Conservation (phyloP, 2,113 vertebrate genomes). For the Brachypodius melanocephalos region DNA sequence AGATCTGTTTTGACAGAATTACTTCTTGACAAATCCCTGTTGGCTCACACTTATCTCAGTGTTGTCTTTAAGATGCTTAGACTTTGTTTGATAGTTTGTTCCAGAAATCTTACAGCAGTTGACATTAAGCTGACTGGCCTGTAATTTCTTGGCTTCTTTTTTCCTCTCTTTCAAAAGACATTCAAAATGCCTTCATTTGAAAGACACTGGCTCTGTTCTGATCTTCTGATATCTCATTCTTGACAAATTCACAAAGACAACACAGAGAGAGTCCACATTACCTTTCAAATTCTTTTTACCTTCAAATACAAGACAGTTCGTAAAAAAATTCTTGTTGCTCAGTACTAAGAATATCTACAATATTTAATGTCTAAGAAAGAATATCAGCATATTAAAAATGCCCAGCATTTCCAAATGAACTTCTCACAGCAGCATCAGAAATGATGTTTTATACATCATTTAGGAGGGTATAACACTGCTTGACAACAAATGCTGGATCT, state of each 20-base stretch:
- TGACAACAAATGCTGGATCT: not conserved
- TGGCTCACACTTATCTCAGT: not conserved
- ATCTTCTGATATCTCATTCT: not conserved
- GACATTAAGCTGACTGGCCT: constrained; percentile 39
- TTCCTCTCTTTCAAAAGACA: not conserved
- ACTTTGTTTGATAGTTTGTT: constrained; percentile 22
- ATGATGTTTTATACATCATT: not conserved
- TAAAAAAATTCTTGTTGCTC: not conserved
- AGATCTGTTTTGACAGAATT: not conserved
- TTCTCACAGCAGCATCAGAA: not conserved
- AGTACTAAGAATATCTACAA: not conserved
- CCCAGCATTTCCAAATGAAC: not conserved
- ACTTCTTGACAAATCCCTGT: not conserved
- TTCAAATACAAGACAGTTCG: not conserved
- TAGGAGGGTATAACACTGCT: not conserved
- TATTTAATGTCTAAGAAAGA: not conserved
- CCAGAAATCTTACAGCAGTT: not conserved
- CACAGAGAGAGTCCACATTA: not conserved
- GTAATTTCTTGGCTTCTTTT: not conserved
- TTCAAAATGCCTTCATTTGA: not conserved
- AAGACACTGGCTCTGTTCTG: not conserved
- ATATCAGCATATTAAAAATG: not conserved
- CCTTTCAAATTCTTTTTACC: not conserved
- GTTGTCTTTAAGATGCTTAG: constrained; percentile 11
- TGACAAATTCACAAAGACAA: not conserved